Evolutionary conservation across 2,888 invertebrate species (phyloP).

Genomic region (Amphimallon solstitiale): DNA sequence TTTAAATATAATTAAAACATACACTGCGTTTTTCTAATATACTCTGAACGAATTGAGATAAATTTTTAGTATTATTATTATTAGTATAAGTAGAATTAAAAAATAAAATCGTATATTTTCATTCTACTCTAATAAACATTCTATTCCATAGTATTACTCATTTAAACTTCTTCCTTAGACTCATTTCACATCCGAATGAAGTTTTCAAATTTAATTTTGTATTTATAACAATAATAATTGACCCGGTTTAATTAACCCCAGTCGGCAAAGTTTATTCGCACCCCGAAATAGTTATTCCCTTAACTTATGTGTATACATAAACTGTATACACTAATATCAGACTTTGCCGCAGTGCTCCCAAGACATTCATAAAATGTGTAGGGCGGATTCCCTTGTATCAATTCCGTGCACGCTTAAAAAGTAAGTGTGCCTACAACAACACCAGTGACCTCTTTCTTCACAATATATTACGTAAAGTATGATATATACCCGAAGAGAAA

Average conservation of each 20-base stretch:
- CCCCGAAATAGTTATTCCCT: slow-evolving; percentile 23
- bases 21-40: too few relatives aligned
- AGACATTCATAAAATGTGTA: slow-evolving; percentile 15
- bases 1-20: too few relatives aligned
- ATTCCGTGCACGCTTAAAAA: slow-evolving; percentile 28
- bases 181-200: too few relatives aligned
- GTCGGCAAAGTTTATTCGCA: neutral
- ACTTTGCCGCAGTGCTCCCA: slow-evolving; percentile 11
- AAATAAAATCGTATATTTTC: too few relatives aligned
- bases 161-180: too few relatives aligned
- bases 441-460: slow-evolving; percentile 16
- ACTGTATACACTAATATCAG: slow-evolving; percentile 23
- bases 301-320: slow-evolving; percentile 17
- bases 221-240: slow-evolving; percentile 10
- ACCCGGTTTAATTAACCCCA: slow-evolving; percentile 22
- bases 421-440: slow-evolving; percentile 23
- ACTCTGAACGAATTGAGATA: too few relatives aligned
- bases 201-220: neutral
- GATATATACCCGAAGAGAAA: neutral
- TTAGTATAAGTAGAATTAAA: too few relatives aligned
- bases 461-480: slow-evolving; percentile 8
- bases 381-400: slow-evolving; percentile 24
- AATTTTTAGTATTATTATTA: too few relatives aligned
- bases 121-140: too few relatives aligned
- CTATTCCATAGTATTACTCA: too few relatives aligned